Conservation (phyloP, 2,888 invertebrate species). For the Synergus gifuensis region DNA sequence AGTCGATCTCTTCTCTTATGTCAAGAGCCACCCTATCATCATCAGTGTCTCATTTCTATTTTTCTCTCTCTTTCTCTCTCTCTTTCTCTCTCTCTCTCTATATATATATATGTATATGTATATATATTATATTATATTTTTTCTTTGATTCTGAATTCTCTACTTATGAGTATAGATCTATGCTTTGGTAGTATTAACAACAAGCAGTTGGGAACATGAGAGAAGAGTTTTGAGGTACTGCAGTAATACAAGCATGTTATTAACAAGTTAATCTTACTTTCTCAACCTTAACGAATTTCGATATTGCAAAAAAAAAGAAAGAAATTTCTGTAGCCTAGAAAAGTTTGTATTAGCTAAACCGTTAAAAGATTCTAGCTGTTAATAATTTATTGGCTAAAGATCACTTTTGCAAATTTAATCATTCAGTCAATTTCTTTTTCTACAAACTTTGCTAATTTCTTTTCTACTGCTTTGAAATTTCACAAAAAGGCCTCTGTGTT, state of each 20-base stretch:
- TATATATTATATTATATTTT: neutral
- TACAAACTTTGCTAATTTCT: neutral
- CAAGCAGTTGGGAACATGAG: neutral
- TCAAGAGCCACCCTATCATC: neutral
- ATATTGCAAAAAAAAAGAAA: neutral
- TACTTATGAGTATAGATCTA: neutral
- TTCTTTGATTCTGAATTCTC: neutral
- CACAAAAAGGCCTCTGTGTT: slow-evolving; percentile 34
- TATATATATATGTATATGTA: too few relatives aligned
- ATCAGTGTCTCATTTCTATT: neutral
- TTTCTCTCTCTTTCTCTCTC: too few relatives aligned
- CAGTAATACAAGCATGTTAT: neutral
- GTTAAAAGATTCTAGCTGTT: neutral
- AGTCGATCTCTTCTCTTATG: neutral
- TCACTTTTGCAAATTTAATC: slow-evolving; percentile 21
- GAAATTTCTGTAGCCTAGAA: neutral
- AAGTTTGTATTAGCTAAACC: neutral
- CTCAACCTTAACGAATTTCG: neutral
- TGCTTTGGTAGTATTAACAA: slow-evolving; percentile 7
- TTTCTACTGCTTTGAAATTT: neutral
- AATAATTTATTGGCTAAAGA: neutral
- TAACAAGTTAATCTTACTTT: neutral
- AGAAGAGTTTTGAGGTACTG: neutral
- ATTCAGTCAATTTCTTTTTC: slow-evolving; percentile 23
- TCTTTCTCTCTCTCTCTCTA: too few relatives aligned